phyloP scores from a whole-genome alignment of 2,797 vertebrate genomes.

The Sparus aurata region DNA sequence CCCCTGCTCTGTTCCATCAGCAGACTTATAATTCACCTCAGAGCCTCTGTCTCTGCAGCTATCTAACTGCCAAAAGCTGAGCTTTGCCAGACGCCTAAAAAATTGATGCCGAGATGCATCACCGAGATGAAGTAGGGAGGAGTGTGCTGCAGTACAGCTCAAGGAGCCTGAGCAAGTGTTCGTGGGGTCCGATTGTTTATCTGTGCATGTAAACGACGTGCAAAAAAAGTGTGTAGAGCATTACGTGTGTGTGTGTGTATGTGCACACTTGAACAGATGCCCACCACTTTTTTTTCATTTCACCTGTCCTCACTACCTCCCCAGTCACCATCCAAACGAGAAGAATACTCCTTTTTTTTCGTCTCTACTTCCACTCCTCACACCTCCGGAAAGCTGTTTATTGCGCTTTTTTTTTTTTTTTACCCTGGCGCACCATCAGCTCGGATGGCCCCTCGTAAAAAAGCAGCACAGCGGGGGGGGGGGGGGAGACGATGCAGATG shows the following conservation, averaged over 20 bases:
- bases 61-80: conserved; percentile 71
- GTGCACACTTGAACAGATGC: not conserved
- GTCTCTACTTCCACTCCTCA: conserved; percentile 40
- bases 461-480: conserved; percentile 59
- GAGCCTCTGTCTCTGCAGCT: conserved; percentile 70
- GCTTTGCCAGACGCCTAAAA: conserved; percentile 76
- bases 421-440: conserved; percentile 62
- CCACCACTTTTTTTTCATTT: conserved; percentile 16
- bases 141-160: conserved; percentile 48
- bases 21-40: conserved; percentile 78
- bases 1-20: conserved; percentile 70
- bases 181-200: conserved; percentile 19
- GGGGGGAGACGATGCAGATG: conserved; percentile 67
- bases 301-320: conserved; percentile 5
- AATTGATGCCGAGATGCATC: conserved; percentile 78
- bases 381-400: conserved; percentile 74
- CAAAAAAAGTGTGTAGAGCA: not conserved
- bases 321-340: conserved; percentile 31
- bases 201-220: not conserved
- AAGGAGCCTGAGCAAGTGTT: conserved; percentile 25
- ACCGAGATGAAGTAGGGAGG: conserved; percentile 57
- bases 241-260: not conserved
- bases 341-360: conserved; percentile 8
- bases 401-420: conserved; percentile 54
- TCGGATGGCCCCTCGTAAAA: conserved; percentile 71